Base-by-base conservation (phyloP, 2,888 invertebrate species). In the Punctoribates punctum region DNA sequence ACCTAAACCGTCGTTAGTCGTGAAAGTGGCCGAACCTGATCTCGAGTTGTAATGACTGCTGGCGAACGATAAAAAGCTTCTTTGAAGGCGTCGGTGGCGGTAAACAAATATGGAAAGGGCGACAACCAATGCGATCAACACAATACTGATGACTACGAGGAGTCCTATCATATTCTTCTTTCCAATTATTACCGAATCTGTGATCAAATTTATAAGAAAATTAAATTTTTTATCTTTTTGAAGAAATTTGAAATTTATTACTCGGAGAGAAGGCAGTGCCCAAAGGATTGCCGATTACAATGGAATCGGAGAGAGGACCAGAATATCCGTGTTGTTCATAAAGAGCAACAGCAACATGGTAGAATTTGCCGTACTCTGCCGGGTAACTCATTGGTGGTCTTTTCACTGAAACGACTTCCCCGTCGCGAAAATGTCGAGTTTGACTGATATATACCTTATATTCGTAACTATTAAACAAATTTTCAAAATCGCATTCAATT, bases 21-120 rank as follows among this genome's bases (percentile, higher is more conserved):
- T 88, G 83, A 94, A 91, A 74, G 92, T 92, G 60, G 94, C 93
- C 81, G 93, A 91, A 72, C 92, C 94, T 73, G 93, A 90, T 80
- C 93, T 87, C 74, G 90, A 90, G 85, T 93, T 92, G 84, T 95
- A 95, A 83, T 91, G 91, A 80, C 90, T 90, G 83, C 90, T 91
- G 46, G 91, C 90, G 84, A 92, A 93, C 74, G 91, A 88, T 75
- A 90, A 88, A 85, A 93, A 93, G 81, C 90, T 90, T 80, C 89
- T 88, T 82, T 91, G 89, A 51, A 92, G 86, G 70, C 91, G 87
- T 67, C 90, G 87, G 83, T 92, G 91, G 38, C 91, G 87, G 73
- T 91, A 81, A 3, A 88, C 85, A 80, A 88, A 87, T 82, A 90
- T 88, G 17, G 87, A 87, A 54, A 92, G 85, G 3, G 89, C 88